Evolutionary conservation across 2,113 vertebrate species (phyloP).

Genomic region (Leucoraja erinaceus): DNA sequence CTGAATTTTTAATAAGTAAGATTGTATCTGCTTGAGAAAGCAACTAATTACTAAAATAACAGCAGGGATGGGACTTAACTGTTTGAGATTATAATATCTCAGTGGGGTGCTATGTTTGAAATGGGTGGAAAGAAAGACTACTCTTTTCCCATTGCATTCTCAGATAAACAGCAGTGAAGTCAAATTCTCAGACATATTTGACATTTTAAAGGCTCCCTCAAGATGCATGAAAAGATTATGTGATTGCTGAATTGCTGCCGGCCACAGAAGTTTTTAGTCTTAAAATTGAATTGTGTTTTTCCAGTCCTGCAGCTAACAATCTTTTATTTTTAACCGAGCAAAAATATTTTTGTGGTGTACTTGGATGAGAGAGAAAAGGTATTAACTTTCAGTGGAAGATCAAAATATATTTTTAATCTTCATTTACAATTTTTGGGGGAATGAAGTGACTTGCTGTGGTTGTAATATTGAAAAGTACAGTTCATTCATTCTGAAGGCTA

Average conservation of each 20-base stretch:
- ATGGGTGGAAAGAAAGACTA: neutral
- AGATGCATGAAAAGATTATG: neutral
- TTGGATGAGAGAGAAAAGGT: neutral
- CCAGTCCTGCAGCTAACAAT: neutral
- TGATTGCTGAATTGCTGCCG: neutral
- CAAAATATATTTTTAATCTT: neutral
- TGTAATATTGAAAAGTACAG: neutral
- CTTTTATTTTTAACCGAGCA: conserved; percentile 4
- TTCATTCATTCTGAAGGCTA: neutral
- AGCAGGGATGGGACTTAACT: neutral
- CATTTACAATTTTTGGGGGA: conserved; percentile 6
- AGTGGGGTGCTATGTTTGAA: neutral
- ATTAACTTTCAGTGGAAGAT: neutral
- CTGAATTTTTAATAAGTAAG: neutral
- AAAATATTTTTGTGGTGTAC: neutral
- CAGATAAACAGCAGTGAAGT: neutral
- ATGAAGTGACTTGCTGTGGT: neutral
- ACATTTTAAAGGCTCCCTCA: neutral
- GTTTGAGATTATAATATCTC: neutral
- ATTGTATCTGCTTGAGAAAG: neutral
- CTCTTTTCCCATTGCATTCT: neutral
- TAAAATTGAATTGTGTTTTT: neutral
- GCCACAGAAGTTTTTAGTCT: neutral
- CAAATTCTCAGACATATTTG: neutral
- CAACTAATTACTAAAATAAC: neutral